Evolutionary conservation across 2,113 vertebrate species (phyloP).

Genomic region (Cathartes aura): DNA sequence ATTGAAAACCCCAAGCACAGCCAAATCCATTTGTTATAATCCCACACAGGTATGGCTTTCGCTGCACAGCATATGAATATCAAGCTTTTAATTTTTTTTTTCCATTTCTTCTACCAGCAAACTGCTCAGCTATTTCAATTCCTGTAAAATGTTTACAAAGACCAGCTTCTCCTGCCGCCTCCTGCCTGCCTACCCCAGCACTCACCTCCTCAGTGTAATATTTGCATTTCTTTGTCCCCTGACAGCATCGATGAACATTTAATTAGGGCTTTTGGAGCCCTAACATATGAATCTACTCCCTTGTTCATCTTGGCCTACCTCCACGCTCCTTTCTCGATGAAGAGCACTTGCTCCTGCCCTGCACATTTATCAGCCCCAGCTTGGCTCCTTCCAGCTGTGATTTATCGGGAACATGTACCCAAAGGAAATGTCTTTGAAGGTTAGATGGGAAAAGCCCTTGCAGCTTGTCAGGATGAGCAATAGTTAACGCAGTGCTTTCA

Average conservation of each 20-base stretch:
- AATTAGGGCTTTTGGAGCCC: background rate
- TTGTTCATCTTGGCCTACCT: background rate
- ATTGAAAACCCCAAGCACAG: background rate
- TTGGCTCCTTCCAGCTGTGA: background rate
- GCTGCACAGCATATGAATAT: background rate
- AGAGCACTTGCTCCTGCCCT: background rate
- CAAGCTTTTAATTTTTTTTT: background rate
- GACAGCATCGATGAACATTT: background rate
- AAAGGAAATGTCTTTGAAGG: background rate
- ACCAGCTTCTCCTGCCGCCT: background rate
- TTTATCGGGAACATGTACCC: background rate
- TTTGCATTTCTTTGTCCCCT: background rate
- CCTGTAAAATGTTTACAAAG: background rate
- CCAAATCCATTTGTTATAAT: conserved; percentile 15
- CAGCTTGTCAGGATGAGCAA: background rate
- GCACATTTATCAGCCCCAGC: background rate
- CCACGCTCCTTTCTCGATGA: background rate
- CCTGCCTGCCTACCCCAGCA: background rate
- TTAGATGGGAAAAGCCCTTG: background rate
- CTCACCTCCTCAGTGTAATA: background rate
- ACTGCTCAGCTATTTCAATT: background rate
- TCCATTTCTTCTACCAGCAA: background rate
- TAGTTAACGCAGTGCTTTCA: background rate
- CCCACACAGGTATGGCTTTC: background rate
- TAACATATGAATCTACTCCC: background rate